Percentiles rank a stretch among this genome's conserved stretches.
These are phyloP conservation scores for Ctenoplectra terminalis DNA, from an alignment of 1,140 invertebrate genomes.

Conservation along the genomic window DNA sequence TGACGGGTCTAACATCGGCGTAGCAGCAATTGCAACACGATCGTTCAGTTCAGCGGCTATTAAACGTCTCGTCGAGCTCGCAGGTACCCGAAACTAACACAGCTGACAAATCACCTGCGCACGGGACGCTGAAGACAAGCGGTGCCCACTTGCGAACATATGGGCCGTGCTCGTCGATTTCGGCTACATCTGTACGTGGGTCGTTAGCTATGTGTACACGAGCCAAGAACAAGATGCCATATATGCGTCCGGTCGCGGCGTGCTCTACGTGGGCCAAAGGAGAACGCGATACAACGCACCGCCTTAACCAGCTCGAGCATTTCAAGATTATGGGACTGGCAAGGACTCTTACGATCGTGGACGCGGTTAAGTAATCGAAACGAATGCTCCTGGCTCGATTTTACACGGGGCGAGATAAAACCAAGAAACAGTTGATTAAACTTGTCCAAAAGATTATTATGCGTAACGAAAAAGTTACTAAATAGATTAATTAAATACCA, in stretches of 20 bases:
- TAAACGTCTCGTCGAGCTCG: neutral
- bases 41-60: neutral
- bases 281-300: slow-evolving; percentile 47
- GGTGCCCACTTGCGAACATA: slow-evolving; percentile 38
- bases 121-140: slow-evolving; percentile 20
- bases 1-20: neutral
- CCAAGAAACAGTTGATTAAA: no score
- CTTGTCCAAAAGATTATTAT: no score
- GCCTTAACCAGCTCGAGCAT: slow-evolving; percentile 51
- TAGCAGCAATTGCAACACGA: neutral
- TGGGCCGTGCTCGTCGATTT: slow-evolving; percentile 54
- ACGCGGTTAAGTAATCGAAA: slow-evolving; percentile 44
- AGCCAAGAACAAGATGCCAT: slow-evolving; percentile 69
- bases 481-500: no score
- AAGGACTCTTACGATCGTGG: slow-evolving; percentile 42
- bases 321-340: slow-evolving; percentile 51
- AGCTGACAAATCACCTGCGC: slow-evolving; percentile 14
- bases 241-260: slow-evolving; percentile 56
- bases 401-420: no score
- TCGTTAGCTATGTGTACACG: slow-evolving; percentile 61
- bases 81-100: neutral
- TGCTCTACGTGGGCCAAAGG: slow-evolving; percentile 67
- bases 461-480: no score
- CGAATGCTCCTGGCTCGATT: neutral
- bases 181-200: slow-evolving; percentile 67